phyloP scores from a whole-genome alignment of 2,113 vertebrate species.

The Enhydra lutris region DNA sequence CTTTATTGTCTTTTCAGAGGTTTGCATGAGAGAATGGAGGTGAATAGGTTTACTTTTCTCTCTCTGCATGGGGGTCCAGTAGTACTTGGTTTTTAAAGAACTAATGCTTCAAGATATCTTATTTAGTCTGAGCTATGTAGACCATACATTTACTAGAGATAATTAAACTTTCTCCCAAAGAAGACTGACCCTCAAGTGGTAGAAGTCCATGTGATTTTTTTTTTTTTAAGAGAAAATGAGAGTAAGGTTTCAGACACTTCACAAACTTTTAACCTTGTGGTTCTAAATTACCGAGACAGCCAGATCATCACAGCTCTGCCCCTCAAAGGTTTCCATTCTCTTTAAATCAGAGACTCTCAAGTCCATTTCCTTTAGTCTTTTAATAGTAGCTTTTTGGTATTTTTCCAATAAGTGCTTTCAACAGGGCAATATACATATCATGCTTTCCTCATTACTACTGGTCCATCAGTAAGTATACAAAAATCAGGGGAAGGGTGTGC shows the following conservation, averaged over 20 bases:
- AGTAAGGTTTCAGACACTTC: background rate
- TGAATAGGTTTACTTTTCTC: background rate
- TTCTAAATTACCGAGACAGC: background rate
- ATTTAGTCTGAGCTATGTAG: background rate
- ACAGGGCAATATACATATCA: background rate
- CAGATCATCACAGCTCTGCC: background rate
- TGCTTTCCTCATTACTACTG: slow-evolving; percentile 21
- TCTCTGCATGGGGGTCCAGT: background rate
- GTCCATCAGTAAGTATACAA: slow-evolving; percentile 55
- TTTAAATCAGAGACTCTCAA: slow-evolving; percentile 24
- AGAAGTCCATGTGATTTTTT: background rate
- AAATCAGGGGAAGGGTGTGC: background rate
- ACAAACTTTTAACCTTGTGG: background rate
- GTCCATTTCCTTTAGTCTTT: slow-evolving; percentile 30
- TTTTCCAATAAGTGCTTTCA: slow-evolving; percentile 57
- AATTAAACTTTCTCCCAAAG: background rate
- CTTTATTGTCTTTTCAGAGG: background rate
- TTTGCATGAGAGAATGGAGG: background rate
- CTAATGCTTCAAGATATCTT: background rate
- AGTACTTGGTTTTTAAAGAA: background rate
- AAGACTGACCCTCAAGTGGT: background rate
- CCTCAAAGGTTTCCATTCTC: background rate
- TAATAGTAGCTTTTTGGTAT: slow-evolving; percentile 46
- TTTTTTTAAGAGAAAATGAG: background rate
- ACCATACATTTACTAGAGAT: background rate